phyloP scores from a whole-genome alignment of 2,888 invertebrate genomes.

The Lasioglossum zephyrum region DNA sequence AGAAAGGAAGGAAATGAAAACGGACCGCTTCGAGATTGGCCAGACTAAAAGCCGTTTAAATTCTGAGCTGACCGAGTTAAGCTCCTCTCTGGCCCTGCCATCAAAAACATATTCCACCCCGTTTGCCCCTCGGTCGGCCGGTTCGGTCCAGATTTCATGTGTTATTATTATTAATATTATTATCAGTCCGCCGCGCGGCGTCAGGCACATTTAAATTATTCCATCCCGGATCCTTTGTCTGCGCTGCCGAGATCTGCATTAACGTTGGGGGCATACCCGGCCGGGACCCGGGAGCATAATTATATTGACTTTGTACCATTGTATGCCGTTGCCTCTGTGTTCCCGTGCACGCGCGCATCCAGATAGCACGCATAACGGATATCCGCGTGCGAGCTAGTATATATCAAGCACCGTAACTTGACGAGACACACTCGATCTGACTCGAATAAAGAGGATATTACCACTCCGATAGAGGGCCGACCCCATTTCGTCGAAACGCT shows the following conservation, averaged over 20 bases:
- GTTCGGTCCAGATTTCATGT: constrained; percentile 21
- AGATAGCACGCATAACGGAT: constrained; percentile 50
- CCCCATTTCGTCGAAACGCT: too few relatives aligned
- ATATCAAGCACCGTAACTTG: constrained; percentile 44
- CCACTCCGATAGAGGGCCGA: not conserved
- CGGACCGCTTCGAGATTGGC: not conserved
- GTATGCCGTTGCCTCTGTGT: constrained; percentile 13
- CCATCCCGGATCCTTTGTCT: constrained; percentile 49
- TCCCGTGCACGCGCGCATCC: constrained; percentile 27
- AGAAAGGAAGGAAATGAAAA: constrained; percentile 1
- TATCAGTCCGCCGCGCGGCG: constrained; percentile 38
- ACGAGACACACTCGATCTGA: constrained; percentile 37
- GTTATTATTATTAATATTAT: constrained; percentile 59
- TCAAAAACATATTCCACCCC: constrained; percentile 3
- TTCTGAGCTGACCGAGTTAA: not conserved
- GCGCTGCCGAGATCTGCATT: constrained; percentile 38
- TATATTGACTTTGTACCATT: constrained; percentile 66
- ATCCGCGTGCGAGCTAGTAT: constrained; percentile 28
- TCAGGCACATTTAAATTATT: constrained; percentile 59
- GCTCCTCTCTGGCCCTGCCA: constrained; percentile 14
- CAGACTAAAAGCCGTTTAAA: not conserved
- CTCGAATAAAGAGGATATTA: constrained; percentile 46
- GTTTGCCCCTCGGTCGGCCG: too few relatives aligned
- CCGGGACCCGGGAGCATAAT: constrained; percentile 45
- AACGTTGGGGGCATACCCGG: constrained; percentile 25